These are phyloP conservation scores for Delia radicum DNA, from an alignment of 1,140 invertebrate species.

Conservation along the genomic window DNA sequence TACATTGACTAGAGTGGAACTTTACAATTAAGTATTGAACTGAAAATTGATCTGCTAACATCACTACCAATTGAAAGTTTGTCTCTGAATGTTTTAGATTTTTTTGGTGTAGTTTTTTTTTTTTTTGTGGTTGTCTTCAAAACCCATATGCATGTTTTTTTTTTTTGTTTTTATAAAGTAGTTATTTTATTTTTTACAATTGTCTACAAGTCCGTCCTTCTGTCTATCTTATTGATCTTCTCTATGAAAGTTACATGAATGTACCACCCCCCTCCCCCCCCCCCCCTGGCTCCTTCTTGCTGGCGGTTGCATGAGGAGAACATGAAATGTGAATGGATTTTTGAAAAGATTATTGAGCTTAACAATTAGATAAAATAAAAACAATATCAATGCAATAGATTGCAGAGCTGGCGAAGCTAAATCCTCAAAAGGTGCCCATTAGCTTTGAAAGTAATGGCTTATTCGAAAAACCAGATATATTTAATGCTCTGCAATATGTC, in stretches of 20 bases:
- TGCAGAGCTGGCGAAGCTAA: not conserved
- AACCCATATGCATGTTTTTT: not conserved
- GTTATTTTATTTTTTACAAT: not conserved
- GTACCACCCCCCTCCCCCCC: not conserved
- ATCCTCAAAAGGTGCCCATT: too few species aligned
- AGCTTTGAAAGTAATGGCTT: too few species aligned
- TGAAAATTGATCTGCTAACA: conserved; percentile 17
- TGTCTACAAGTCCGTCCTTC: not conserved
- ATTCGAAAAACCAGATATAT: too few species aligned
- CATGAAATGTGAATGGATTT: conserved; percentile 23
- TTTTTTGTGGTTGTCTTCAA: not conserved
- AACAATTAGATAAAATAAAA: conserved; percentile 20
- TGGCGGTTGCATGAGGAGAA: not conserved
- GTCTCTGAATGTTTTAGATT: not conserved
- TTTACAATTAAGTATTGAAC: not conserved
- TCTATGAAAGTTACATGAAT: conserved; percentile 19
- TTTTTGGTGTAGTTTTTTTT: not conserved
- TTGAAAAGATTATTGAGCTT: conserved; percentile 7
- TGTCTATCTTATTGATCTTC: conserved; percentile 21
- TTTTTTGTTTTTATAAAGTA: not conserved
- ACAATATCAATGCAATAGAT: not conserved
- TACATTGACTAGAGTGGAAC: not conserved
- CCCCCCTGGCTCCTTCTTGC: not conserved
- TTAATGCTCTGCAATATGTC: too few species aligned
- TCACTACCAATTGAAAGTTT: not conserved